Percentiles rank a stretch among this genome's conserved stretches.
Conservation (phyloP, 2,888 invertebrate species). For the Noctua fimbriata region DNA sequence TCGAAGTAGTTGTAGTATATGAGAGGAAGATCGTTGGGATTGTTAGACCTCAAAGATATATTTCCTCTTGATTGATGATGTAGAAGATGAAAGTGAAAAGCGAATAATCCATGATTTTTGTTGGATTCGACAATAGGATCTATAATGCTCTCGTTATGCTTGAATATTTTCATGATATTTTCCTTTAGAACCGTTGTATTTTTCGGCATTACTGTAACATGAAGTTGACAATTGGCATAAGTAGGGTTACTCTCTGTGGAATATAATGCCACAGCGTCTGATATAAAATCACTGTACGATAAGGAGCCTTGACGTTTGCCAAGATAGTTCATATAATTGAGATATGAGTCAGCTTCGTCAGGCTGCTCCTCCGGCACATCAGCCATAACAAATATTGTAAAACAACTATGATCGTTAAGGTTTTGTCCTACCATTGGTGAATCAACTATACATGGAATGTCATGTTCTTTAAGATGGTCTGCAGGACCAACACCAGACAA, state of each 20-base stretch:
- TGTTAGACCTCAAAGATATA: slow-evolving; percentile 27
- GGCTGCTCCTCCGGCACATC: slow-evolving; percentile 23
- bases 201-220: slow-evolving; percentile 24
- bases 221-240: slow-evolving; percentile 45
- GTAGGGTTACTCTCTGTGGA: slow-evolving; percentile 35
- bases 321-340: slow-evolving; percentile 44
- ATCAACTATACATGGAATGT: slow-evolving; percentile 75
- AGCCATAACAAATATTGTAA: slow-evolving; percentile 46
- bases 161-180: slow-evolving; percentile 16
- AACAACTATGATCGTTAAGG: slow-evolving; percentile 80
- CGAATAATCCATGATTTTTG: slow-evolving; percentile 21
- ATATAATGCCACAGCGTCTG: slow-evolving; percentile 45
- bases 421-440: slow-evolving; percentile 80
- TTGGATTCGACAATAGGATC: slow-evolving; percentile 42
- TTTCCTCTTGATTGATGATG: slow-evolving; percentile 57
- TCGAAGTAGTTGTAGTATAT: slow-evolving; percentile 50
- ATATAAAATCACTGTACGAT: slow-evolving; percentile 29
- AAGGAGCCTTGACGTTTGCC: slow-evolving; percentile 35
- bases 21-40: slow-evolving; percentile 43
- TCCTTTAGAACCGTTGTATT: slow-evolving; percentile 26
- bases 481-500: slow-evolving; percentile 83
- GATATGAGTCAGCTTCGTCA: slow-evolving; percentile 15
- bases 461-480: slow-evolving; percentile 71
- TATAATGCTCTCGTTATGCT: slow-evolving; percentile 35
- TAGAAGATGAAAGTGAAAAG: slow-evolving; percentile 34